Base-by-base conservation (phyloP, 2,113 vertebrate genomes). In the Chionodraco myersi region DNA sequence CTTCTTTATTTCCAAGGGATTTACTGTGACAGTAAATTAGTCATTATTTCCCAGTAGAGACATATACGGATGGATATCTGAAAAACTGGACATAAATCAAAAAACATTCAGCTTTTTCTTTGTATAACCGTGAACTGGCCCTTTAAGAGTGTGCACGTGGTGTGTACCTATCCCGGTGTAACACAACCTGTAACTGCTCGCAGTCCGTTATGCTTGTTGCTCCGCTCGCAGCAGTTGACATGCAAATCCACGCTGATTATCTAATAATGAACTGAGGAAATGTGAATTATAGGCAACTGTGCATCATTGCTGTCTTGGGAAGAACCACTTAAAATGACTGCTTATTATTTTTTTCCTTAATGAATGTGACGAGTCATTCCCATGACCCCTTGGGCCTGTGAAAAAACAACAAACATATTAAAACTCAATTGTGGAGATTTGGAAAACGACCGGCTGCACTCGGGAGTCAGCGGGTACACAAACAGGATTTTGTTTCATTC, bases 191-290 rank as follows among this genome's bases (percentile, higher is more conserved):
- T 78, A 30, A 30, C 30, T 78, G 21, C 54, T 34, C 44, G 7
- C 36, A 6, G 36, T 52, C 48, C 18, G 9, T 79, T 60, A 56
- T 61, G 53, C 72, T 77, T 61, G 58, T 65, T 76, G 36, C 79
- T 67, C 44, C 1, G 6, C 45, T 79, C 41, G 47, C 49, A 64
- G 64, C 62, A 70, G 72, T 75, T 45, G 64, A 78, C 86, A 77
- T 76, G 60, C 72, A 83, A 72, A 76, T 85, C 59, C 75, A 11
- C 56, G 75, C 77, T 72, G 80, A 89, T 86, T 72, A 79, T 85
- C 73, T 66, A 45, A 83, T 87, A 57, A 88, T 79, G 65, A 84
- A 83, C 80, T 71, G 76, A 75, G 83, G 64, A 72, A 81, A 88
- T 72, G 56, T 77, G 77, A 82, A 83, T 88, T 75, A 84, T 63